These are phyloP conservation scores for Zaprionus camerounensis DNA, from an alignment of 1,140 invertebrate genomes.

Conservation along the genomic window DNA sequence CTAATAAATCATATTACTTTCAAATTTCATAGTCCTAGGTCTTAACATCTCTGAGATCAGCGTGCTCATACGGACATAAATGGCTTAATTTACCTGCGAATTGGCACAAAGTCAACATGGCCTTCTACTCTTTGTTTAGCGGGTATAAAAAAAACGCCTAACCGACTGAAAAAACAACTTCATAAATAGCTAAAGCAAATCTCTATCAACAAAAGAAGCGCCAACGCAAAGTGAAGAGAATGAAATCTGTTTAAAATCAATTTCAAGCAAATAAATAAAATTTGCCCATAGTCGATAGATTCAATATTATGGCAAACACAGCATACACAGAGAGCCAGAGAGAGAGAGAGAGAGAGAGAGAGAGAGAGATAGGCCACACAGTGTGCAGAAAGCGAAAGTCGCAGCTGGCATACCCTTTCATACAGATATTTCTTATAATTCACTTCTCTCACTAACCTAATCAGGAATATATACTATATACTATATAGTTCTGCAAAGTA, in stretches of 20 bases:
- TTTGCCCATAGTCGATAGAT: constrained; percentile 22
- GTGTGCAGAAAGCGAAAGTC: neutral
- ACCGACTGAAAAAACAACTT: constrained; percentile 15
- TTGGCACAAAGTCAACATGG: too few relatives aligned
- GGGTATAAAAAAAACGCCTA: too few relatives aligned
- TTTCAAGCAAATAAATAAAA: constrained; percentile 72
- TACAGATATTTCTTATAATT: too few relatives aligned
- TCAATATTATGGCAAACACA: constrained; percentile 42
- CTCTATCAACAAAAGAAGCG: neutral
- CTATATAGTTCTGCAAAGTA: neutral
- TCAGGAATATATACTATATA: neutral
- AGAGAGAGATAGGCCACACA: neutral
- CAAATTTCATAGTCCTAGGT: too few relatives aligned
- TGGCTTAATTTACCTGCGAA: neutral
- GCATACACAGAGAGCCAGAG: too few relatives aligned
- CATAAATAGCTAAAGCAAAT: constrained; percentile 32
- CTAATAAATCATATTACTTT: too few relatives aligned
- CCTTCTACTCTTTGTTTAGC: too few relatives aligned
- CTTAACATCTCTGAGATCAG: too few relatives aligned
- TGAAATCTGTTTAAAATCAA: constrained; percentile 68
- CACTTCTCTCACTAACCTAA: too few relatives aligned
- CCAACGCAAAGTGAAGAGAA: neutral
- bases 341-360: neutral
- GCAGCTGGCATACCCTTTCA: constrained; percentile 17
- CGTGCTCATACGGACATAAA: neutral